Evolutionary conservation across 2,888 invertebrate species (phyloP).

Genomic region (Himalopsyche japonica): DNA sequence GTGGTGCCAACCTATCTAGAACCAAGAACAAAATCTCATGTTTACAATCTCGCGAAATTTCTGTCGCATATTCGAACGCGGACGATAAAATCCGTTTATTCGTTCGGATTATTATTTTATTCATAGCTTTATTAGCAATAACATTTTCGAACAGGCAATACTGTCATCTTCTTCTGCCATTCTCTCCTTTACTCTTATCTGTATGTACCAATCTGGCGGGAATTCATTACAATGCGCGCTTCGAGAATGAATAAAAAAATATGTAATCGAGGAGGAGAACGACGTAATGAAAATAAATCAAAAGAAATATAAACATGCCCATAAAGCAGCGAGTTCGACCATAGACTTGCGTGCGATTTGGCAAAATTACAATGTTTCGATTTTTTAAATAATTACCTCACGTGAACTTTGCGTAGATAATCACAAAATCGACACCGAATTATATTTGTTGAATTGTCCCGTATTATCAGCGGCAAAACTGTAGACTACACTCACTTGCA

Average conservation of each 20-base stretch:
- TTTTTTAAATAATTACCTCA: too few relatives aligned
- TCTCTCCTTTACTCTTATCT: neutral
- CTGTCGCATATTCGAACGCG: neutral
- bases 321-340: neutral
- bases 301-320: neutral
- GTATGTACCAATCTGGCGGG: neutral
- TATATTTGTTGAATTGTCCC: too few relatives aligned
- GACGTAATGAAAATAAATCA: neutral
- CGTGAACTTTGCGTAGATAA: too few relatives aligned
- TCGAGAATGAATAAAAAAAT: neutral
- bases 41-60: neutral
- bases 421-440: too few relatives aligned
- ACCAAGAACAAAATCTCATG: neutral
- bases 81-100: neutral
- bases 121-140: slow-evolving; percentile 49
- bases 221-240: neutral
- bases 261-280: neutral
- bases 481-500: too few relatives aligned
- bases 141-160: slow-evolving; percentile 4
- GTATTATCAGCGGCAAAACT: too few relatives aligned
- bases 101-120: slow-evolving; percentile 59
- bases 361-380: too few relatives aligned
- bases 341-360: neutral
- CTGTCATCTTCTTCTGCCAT: neutral
- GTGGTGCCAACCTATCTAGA: neutral